Conservation (phyloP, 2,888 invertebrate genomes). For the Cloeon dipterum region DNA sequence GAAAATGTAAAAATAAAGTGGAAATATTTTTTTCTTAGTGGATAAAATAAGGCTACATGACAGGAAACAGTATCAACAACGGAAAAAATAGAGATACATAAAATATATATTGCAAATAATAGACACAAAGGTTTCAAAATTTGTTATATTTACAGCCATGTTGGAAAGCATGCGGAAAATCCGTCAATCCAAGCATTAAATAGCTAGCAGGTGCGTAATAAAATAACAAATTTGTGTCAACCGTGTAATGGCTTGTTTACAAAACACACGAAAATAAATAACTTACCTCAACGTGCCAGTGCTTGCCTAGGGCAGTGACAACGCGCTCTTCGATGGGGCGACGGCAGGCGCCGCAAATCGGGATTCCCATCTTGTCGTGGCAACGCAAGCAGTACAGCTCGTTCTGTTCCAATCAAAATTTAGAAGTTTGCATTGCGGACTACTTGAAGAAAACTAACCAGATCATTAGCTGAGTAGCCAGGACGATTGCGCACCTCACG, state of each 20-base stretch:
- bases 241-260: background rate
- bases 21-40: too few relatives aligned
- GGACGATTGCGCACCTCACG: constrained; percentile 83
- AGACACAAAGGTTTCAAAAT: too few relatives aligned
- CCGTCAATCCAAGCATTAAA: too few relatives aligned
- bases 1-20: too few relatives aligned
- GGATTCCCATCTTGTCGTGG: constrained; percentile 99
- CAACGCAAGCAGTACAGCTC: constrained; percentile 94
- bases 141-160: too few relatives aligned
- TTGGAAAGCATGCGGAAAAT: too few relatives aligned
- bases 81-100: too few relatives aligned
- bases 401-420: constrained; percentile 29
- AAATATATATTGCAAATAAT: too few relatives aligned
- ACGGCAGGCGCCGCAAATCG: constrained; percentile 98
- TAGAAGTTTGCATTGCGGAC: background rate
- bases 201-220: too few relatives aligned
- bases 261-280: background rate
- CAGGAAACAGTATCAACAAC: too few relatives aligned
- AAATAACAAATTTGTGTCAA: too few relatives aligned
- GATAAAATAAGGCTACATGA: too few relatives aligned
- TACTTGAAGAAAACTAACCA: constrained; percentile 25
- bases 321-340: constrained; percentile 97
- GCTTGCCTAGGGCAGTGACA: constrained; percentile 92
- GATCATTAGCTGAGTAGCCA: constrained; percentile 73
- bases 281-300: constrained; percentile 87